Evolutionary conservation across 2,113 vertebrate species (phyloP).

Genomic region (Uria aalge): DNA sequence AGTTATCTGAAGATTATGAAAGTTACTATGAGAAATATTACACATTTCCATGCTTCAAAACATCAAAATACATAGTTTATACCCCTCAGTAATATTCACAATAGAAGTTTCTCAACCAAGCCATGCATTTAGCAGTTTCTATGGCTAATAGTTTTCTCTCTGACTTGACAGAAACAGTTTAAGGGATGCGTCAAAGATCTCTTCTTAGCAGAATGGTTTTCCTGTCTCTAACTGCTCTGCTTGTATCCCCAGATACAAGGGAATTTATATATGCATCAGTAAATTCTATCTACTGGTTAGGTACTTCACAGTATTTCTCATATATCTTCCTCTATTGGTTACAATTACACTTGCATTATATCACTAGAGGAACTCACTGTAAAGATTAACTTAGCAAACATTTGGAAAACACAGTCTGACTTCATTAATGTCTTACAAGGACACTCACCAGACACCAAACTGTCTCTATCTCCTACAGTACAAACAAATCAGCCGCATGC

Average conservation of each 20-base stretch:
- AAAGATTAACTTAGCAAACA: neutral
- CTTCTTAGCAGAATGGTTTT: neutral
- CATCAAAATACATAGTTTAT: neutral
- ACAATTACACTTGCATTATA: neutral
- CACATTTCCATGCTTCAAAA: neutral
- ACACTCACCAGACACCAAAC: neutral
- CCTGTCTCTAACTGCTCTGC: neutral
- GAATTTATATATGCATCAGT: neutral
- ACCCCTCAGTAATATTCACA: neutral
- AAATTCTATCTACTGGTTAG: neutral
- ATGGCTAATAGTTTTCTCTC: neutral
- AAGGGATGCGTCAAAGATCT: neutral
- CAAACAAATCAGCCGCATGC: neutral
- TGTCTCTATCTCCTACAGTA: accelerated
- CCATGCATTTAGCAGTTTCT: neutral
- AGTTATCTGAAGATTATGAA: neutral
- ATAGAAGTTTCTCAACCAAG: neutral
- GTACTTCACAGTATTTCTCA: neutral
- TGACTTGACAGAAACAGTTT: neutral
- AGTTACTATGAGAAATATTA: neutral
- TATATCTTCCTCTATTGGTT: neutral
- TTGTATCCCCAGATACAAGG: neutral
- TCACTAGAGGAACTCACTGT: neutral
- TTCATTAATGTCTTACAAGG: neutral
- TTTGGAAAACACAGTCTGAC: neutral